Conservation (phyloP, 2,113 vertebrate species). For the Cnemophilus loriae region DNA sequence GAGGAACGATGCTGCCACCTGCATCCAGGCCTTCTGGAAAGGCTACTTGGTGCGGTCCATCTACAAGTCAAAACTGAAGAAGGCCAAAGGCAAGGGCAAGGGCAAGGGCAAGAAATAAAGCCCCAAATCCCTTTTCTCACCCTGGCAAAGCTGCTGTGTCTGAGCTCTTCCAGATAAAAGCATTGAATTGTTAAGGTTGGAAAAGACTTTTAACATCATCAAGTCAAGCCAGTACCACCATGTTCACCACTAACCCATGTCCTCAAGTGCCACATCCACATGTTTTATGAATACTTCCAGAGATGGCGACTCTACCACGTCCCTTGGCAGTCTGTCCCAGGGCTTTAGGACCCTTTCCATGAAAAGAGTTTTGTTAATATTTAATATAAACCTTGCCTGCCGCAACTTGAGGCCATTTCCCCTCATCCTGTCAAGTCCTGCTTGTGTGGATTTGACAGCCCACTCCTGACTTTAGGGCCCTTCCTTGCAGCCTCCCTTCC, state of each 20-base stretch:
- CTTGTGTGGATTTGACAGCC: neutral
- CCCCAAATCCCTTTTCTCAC: neutral
- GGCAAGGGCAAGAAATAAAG: constrained; percentile 43
- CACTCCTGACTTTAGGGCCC: no score
- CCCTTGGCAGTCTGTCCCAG: neutral
- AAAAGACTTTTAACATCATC: neutral
- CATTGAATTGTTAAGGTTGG: neutral
- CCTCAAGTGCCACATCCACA: neutral
- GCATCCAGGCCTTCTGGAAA: constrained; percentile 80
- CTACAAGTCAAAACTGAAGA: constrained; percentile 70
- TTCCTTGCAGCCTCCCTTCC: neutral
- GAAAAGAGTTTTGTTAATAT: neutral
- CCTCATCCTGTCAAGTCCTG: neutral
- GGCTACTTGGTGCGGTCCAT: constrained; percentile 79
- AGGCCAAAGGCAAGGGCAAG: neutral
- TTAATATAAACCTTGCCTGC: neutral
- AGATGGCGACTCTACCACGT: neutral
- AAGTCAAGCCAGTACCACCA: neutral
- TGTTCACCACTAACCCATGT: neutral
- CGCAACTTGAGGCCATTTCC: neutral
- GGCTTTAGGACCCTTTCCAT: neutral
- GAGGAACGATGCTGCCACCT: constrained; percentile 71
- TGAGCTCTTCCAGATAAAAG: neutral
- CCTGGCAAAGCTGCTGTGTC: neutral
- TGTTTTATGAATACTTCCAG: neutral